These are phyloP conservation scores for Melanerpes aurifrons DNA, from an alignment of 2,113 vertebrate genomes.

Conservation along the genomic window DNA sequence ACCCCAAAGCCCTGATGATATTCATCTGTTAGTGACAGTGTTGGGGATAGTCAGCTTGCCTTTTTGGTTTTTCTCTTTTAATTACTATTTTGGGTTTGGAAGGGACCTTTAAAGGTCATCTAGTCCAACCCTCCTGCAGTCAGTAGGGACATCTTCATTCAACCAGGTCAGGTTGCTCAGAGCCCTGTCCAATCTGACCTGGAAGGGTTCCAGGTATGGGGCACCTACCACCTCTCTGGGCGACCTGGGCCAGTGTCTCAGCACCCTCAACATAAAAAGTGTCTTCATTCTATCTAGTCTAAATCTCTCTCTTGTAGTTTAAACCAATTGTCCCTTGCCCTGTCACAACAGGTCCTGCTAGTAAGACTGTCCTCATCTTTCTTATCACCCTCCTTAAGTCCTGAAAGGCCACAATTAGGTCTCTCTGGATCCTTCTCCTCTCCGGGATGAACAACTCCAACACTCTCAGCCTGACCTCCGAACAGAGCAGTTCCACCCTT, in stretches of 20 bases:
- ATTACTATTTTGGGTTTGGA: neutral
- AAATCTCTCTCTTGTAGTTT: neutral
- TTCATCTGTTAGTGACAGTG: rapidly evolving
- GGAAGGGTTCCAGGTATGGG: neutral
- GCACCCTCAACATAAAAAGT: neutral
- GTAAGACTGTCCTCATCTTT: neutral
- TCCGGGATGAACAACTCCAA: neutral
- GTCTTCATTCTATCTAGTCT: neutral
- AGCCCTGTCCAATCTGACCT: neutral
- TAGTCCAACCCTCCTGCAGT: neutral
- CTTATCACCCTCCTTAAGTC: neutral
- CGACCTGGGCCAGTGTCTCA: neutral
- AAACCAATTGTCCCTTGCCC: neutral
- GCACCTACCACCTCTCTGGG: neutral
- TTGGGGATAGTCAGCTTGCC: neutral
- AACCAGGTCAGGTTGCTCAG: neutral
- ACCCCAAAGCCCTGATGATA: neutral
- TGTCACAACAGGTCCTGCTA: neutral
- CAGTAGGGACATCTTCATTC: neutral
- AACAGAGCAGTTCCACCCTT: neutral
- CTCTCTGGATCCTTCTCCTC: neutral
- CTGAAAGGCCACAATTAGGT: no score
- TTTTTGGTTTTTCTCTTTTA: neutral
- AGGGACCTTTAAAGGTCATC: neutral
- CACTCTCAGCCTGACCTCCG: neutral